phyloP scores from a whole-genome alignment of 2,113 vertebrate species.

The Romanogobio albipinnatus region DNA sequence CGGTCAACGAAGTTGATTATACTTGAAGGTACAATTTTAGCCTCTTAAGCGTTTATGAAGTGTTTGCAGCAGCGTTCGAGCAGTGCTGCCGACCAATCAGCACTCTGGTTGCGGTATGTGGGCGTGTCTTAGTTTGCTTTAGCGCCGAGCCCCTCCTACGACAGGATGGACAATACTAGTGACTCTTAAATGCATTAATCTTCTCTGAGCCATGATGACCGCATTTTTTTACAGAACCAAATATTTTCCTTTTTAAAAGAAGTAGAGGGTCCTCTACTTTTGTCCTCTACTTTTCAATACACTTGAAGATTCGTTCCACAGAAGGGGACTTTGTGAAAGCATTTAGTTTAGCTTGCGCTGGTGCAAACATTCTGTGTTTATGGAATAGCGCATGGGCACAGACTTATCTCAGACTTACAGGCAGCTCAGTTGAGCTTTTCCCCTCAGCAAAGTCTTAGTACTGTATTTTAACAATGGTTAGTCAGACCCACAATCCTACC shows the following conservation, averaged over 20 bases:
- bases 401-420: constrained; percentile 23
- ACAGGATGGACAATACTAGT: background rate
- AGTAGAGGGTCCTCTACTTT: background rate
- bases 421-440: constrained; percentile 12
- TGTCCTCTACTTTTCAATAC: background rate
- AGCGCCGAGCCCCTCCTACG: background rate
- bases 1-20: constrained; percentile 37
- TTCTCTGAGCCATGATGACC: background rate
- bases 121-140: background rate
- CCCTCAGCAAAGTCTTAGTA: constrained; percentile 55
- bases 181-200: background rate
- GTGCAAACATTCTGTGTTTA: background rate
- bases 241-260: background rate
- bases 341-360: background rate
- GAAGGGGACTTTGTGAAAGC: background rate
- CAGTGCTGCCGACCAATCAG: background rate
- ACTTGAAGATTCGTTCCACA: background rate
- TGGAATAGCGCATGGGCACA: background rate
- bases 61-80: constrained; percentile 13
- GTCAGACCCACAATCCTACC: constrained; percentile 46
- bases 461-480: constrained; percentile 60
- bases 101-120: background rate
- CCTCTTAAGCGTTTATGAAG: constrained; percentile 10
- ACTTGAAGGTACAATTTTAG: constrained; percentile 12
- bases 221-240: constrained; percentile 21